A percentile compares a stretch with the other conserved stretches of the same genome.
phyloP scores from a whole-genome alignment of 1,140 invertebrate species.

The Drosophila nigrodunni region DNA sequence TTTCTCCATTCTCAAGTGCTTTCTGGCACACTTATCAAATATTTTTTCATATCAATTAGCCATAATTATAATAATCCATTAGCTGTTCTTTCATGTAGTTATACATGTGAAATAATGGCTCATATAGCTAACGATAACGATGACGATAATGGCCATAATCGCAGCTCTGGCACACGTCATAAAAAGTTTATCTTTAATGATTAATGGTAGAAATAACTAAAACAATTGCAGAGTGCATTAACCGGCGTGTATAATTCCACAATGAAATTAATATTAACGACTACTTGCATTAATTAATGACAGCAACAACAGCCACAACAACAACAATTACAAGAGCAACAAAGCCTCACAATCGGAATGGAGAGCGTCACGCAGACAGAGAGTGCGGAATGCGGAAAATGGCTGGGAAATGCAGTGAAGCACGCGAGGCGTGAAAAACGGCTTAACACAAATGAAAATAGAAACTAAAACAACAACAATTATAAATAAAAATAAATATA shows the following conservation, averaged over 20 bases:
- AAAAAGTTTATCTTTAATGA: conserved; percentile 43
- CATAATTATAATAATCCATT: conserved; percentile 25
- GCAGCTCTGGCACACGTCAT: conserved; percentile 40
- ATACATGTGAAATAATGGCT: conserved; percentile 4
- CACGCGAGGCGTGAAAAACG: conserved; percentile 56
- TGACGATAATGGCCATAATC: conserved; percentile 37
- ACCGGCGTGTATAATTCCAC: conserved; percentile 71
- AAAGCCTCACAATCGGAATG: conserved; percentile 38
- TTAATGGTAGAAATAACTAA: conserved; percentile 39
- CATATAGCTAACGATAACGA: conserved; percentile 40
- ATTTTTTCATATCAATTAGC: neutral
- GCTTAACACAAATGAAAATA: conserved; percentile 17
- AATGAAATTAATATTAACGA: conserved; percentile 77
- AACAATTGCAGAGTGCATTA: conserved; percentile 66
- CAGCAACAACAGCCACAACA: conserved; percentile 20
- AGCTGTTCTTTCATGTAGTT: conserved; percentile 7
- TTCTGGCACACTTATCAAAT: neutral
- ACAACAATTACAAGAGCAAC: conserved; percentile 38
- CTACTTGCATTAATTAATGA: conserved; percentile 64
- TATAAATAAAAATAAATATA: conserved; percentile 2
- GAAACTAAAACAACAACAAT: conserved; percentile 19
- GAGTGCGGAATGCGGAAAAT: conserved; percentile 62
- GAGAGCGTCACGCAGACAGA: conserved; percentile 66
- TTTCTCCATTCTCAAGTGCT: conserved; percentile 10
- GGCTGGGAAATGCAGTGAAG: conserved; percentile 48